Base-by-base conservation (phyloP, 2,113 vertebrate species). In the Ameiurus melas region DNA sequence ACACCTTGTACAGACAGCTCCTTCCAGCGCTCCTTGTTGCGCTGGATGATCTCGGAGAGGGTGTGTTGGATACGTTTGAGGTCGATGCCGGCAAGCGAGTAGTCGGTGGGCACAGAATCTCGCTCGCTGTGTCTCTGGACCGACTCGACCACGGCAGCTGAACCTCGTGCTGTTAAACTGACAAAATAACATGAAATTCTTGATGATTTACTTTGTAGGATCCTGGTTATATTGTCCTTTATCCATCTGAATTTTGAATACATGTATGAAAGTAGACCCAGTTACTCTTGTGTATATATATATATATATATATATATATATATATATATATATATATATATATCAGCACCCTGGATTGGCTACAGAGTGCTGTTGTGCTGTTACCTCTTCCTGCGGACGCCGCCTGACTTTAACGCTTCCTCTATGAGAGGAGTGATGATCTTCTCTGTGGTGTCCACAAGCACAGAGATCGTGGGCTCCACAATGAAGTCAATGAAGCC, bases 401-500 rank as follows among this genome's bases (percentile, higher is more conserved):
- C 96, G 86, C 94, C 96, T 22, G 97, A 93, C 94, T 97, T 97
- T 88, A 96, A 95, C 0, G 97, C 96, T 95, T 99, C 98, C 95
- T 98, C 97, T 95, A 98, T 97, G 94, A 99, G 96, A 96, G 98
- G 98, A 94, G 95, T 95, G 92, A 99, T 97, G 91, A 99, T 98
- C 95, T 97, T 99, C 94, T 99, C 98, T 89, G 97, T 97, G n/a
- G 96, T 96, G 93, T 99, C 98, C 19, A 97, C 96, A 91, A 99
- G 96, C 88, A 99, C 96, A 89, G 96, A 97, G 96, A 99, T 98
- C 0, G 98, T 99, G 64, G 98, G 98, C 92, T 99, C 98, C 91
- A 99, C 98, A 62, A 99, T 99, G 94, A 99, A 99, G 95, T 99
- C 98, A 85, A 99, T 99, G 92, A 99, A 99, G 89, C 98, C 98